A percentile compares a stretch with the other conserved stretches of the same genome.
Evolutionary conservation across 2,113 vertebrate species (phyloP).

Genomic region (Aphelocoma coerulescens): DNA sequence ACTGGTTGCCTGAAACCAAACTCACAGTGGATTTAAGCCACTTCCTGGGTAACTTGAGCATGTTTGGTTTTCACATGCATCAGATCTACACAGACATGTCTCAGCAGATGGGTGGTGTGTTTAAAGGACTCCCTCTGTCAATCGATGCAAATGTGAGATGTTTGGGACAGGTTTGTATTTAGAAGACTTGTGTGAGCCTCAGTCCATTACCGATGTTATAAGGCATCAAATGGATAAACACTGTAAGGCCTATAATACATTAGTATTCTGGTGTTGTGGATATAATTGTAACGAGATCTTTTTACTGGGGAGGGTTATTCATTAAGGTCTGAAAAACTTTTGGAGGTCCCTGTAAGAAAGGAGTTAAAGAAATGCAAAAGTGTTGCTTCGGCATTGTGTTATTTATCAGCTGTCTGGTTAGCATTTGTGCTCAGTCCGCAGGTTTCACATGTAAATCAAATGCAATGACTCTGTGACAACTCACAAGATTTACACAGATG

Average conservation of each 20-base stretch:
- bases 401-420: constrained; percentile 65
- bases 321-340: constrained; percentile 25
- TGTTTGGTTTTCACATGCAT: constrained; percentile 1
- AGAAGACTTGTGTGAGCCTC: background rate
- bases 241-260: background rate
- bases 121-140: background rate
- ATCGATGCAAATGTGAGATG: accelerated
- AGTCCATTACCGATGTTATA: background rate
- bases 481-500: constrained; percentile 56
- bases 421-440: constrained; percentile 62
- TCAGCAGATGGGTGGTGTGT: background rate
- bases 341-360: constrained; percentile 6
- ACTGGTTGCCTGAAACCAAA: background rate
- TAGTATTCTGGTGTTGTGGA: background rate
- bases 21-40: background rate
- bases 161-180: background rate
- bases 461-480: constrained; percentile 43
- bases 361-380: constrained; percentile 33
- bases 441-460: constrained; percentile 63
- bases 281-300: background rate
- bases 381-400: constrained; percentile 1
- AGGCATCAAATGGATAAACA: background rate
- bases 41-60: background rate
- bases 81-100: background rate
- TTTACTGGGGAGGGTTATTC: background rate